Conservation (phyloP, 2,797 vertebrate genomes). For the Lagothrix lagotricha region DNA sequence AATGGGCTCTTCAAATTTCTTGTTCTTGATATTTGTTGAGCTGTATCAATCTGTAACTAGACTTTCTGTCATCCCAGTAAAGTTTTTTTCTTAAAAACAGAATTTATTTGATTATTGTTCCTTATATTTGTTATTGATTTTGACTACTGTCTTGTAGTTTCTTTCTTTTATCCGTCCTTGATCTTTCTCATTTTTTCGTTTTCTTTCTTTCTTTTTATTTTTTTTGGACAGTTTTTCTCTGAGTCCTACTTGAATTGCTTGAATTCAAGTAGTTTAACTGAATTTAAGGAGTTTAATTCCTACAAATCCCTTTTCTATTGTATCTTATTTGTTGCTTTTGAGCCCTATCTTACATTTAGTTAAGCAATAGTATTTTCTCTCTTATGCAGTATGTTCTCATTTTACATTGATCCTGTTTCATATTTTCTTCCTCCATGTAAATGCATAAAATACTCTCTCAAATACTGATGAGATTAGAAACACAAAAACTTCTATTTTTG, state of each 20-base stretch:
- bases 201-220: neutral
- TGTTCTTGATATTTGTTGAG: neutral
- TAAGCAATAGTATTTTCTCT: neutral
- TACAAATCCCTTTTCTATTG: neutral
- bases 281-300: neutral
- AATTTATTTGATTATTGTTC: neutral
- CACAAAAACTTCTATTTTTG: neutral
- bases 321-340: neutral
- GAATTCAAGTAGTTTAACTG: no score
- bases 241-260: neutral
- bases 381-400: constrained; percentile 10
- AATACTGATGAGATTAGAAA: neutral
- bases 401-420: neutral
- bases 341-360: neutral
- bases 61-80: neutral
- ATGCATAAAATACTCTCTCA: neutral
- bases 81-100: neutral
- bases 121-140: neutral
- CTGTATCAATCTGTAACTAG: neutral
- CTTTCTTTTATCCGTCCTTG: neutral
- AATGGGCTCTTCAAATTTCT: neutral
- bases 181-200: neutral
- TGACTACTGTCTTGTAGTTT: neutral
- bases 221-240: neutral
- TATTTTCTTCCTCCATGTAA: neutral